Evolutionary conservation across 2,113 vertebrate genomes (phyloP).

Genomic region (Albula glossodonta): DNA sequence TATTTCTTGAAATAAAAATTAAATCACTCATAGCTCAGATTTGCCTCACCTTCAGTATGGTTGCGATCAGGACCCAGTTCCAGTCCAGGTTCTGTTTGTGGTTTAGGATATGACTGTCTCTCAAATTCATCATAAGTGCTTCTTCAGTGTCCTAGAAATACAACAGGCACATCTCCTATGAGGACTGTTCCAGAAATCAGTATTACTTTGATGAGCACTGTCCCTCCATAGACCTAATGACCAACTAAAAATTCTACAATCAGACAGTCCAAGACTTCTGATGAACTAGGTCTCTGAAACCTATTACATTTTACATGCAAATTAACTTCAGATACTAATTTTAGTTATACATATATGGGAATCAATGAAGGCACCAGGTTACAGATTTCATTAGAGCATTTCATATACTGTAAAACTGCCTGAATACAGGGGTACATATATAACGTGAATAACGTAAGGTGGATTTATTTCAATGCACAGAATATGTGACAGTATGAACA

Average conservation of each 20-base stretch:
- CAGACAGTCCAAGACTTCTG: not conserved
- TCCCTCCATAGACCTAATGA: not conserved
- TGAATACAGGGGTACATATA: not conserved
- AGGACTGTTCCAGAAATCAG: not conserved
- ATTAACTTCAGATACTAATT: too few relatives aligned
- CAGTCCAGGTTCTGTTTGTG: conserved; percentile 97
- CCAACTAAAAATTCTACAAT: not conserved
- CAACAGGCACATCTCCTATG: conserved; percentile 8
- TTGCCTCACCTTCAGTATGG: conserved; percentile 88
- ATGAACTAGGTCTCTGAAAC: not conserved
- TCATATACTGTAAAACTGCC: not conserved
- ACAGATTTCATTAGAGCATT: not conserved
- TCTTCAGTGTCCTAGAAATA: conserved; percentile 90
- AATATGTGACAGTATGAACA: too few relatives aligned
- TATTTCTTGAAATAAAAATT: not conserved
- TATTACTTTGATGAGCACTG: not conserved
- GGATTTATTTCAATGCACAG: too few relatives aligned
- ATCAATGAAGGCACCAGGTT: not conserved
- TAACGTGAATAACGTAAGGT: too few relatives aligned
- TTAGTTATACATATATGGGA: not conserved
- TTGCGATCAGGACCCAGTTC: conserved; percentile 96
- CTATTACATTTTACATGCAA: too few relatives aligned
- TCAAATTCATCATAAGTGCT: conserved; percentile 88
- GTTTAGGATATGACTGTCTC: conserved; percentile 94
- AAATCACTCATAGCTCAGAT: not conserved